Base-by-base conservation (phyloP, 2,888 invertebrate species). In the Caradrina kadenii region DNA sequence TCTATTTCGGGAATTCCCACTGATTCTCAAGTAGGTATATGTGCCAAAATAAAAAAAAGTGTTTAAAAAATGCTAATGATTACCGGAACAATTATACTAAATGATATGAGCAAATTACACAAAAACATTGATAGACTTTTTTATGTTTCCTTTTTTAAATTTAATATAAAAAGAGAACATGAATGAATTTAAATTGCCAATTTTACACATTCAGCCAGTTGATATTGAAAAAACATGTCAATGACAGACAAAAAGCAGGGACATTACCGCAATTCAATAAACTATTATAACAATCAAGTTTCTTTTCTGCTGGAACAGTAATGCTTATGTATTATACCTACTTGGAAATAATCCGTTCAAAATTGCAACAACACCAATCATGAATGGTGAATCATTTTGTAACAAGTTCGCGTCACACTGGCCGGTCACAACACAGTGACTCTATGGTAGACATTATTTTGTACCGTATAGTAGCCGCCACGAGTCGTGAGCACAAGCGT, bases 311-410 rank as follows among this genome's bases (percentile, higher is more conserved):
- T 15, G 7, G 22, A 22, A 15, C 45, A 22, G 15, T 35, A 53
- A 48, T 31, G n/a, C 0, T 21, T 26, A 26, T 52, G 11, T 21
- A 39, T 39, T 7, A 39, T 53, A 55, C 39, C 19, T 42, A 61
- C 54, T 63, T 52, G 11, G 19, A 52, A 62, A 35, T 26, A 26
- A 50, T 26, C 7, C n/a, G 22, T 49, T 49, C 19, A 26, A 58
- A 52, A 6, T 56, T 53, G 66, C 48, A 49, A 60, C 15, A 21
- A 55, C 7, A 17, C 5, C 7, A 52, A 61, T 35, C 53, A 31
- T 6, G 31, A 55, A 63, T 50, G 56, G 7, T 66, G 67, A 72
- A 60, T 77, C 67, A 73, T 77, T 22, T 54, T 3, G 10, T 48
- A 48, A 6, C n/a, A 11, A 55, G 42, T 15, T 58, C 53, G 50